These are phyloP conservation scores for Clangula hyemalis DNA, from an alignment of 2,797 vertebrate species.

Conservation along the genomic window DNA sequence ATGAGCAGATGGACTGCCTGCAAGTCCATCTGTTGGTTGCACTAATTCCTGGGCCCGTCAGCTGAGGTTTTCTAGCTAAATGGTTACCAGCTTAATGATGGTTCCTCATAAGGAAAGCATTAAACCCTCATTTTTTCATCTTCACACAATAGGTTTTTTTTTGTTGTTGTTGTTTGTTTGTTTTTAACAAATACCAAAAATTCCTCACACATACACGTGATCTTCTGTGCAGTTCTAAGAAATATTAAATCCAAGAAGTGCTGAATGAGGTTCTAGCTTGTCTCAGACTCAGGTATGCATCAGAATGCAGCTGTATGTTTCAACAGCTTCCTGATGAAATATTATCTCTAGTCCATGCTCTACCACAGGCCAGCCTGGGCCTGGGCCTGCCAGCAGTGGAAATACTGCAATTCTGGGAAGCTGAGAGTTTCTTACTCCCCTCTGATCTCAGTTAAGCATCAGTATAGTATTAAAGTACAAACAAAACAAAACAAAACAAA, in stretches of 20 bases:
- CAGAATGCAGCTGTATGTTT: not conserved
- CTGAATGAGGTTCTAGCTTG: not conserved
- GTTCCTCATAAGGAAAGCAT: not conserved
- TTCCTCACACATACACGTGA: not conserved
- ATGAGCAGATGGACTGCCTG: no score
- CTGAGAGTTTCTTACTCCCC: not conserved
- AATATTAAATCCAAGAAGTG: not conserved
- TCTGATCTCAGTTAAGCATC: not conserved
- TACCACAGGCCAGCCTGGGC: not conserved
- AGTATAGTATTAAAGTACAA: not conserved
- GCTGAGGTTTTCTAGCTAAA: not conserved
- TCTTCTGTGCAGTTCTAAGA: not conserved
- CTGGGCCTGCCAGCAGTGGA: not conserved
- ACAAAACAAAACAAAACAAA: not conserved
- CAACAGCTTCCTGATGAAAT: not conserved
- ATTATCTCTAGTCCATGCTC: not conserved
- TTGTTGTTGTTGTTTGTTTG: no score
- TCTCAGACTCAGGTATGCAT: not conserved
- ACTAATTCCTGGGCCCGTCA: not conserved
- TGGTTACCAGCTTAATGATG: no score
- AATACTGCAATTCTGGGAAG: not conserved
- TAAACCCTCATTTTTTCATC: not conserved
- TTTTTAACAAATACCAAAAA: not conserved
- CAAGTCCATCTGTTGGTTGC: not conserved
- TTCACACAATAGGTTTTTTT: not conserved